Evolutionary conservation across 2,113 vertebrate species (phyloP).

Genomic region (Bombycilla garrulus): DNA sequence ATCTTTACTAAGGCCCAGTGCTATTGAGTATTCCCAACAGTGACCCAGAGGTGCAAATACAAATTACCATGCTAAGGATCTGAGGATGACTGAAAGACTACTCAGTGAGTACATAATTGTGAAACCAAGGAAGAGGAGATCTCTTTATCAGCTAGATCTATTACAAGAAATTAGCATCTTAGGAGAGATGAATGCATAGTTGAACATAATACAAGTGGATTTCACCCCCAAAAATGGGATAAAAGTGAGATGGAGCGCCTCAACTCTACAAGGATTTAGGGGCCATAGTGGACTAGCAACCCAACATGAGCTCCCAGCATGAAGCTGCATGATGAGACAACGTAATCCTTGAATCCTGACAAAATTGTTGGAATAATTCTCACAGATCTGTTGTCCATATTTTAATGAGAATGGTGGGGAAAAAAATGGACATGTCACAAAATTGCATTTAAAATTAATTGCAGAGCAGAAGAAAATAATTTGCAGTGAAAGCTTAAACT

Average conservation of each 20-base stretch:
- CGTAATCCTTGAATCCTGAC: not conserved
- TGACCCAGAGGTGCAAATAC: not conserved
- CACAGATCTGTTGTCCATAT: conserved; percentile 11
- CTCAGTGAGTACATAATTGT: not conserved
- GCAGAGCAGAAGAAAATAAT: not conserved
- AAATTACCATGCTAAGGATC: not conserved
- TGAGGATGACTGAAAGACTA: not conserved
- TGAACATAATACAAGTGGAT: not conserved
- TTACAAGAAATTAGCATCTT: not conserved
- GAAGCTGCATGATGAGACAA: not conserved
- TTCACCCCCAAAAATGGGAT: not conserved
- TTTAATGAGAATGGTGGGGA: not conserved
- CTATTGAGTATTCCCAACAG: not conserved
- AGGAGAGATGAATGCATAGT: not conserved
- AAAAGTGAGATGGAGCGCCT: not conserved
- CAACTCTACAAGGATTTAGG: not conserved
- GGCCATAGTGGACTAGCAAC: not conserved
- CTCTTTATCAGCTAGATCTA: not conserved
- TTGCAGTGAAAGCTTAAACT: not conserved
- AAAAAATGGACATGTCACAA: not conserved
- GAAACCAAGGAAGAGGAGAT: not conserved
- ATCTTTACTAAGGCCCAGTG: not conserved
- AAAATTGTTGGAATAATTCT: conserved; percentile 1
- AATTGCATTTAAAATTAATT: not conserved
- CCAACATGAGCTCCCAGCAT: not conserved